A percentile compares a stretch with the other conserved stretches of the same genome.
Conservation (phyloP, 2,888 invertebrate genomes). For the Operophtera brumata region DNA sequence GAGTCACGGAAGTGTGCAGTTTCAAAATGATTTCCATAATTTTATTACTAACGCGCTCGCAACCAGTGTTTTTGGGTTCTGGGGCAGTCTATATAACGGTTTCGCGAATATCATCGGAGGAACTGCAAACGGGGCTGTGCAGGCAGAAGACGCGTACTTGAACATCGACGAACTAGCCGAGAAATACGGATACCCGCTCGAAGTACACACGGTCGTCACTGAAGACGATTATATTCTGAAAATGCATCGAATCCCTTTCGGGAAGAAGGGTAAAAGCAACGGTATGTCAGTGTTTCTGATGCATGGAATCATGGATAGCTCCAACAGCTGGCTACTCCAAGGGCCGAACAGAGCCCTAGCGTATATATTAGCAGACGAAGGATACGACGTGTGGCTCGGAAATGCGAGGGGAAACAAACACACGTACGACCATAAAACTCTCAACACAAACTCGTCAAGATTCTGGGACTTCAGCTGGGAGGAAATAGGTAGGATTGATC, state of each 20-base stretch:
- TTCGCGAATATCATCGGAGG: constrained; percentile 17
- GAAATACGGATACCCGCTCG: constrained; percentile 53
- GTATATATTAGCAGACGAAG: constrained; percentile 83
- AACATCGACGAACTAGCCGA: constrained; percentile 47
- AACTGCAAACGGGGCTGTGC: neutral
- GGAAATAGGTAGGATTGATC: constrained; percentile 86
- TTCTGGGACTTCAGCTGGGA: constrained; percentile 83
- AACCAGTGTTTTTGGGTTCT: constrained; percentile 23
- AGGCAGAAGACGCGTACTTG: constrained; percentile 48
- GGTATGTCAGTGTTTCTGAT: constrained; percentile 83
- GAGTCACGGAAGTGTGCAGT: constrained; percentile 7
- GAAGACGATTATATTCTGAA: constrained; percentile 60
- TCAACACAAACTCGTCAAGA: constrained; percentile 35
- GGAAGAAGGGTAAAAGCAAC: constrained; percentile 30
- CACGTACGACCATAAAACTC: constrained; percentile 43
- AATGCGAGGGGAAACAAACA: constrained; percentile 89
- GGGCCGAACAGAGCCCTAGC: constrained; percentile 82
- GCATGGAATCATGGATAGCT: constrained; percentile 86
- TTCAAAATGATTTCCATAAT: constrained; percentile 23
- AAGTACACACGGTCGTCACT: constrained; percentile 55
- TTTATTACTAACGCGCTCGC: constrained; percentile 16
- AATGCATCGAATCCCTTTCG: constrained; percentile 53
- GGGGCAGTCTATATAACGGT: constrained; percentile 24
- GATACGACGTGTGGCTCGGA: constrained; percentile 90
- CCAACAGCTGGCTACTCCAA: constrained; percentile 62